These are phyloP conservation scores for Orestias chungarensis DNA, from an alignment of 2,797 vertebrate species.

Conservation along the genomic window DNA sequence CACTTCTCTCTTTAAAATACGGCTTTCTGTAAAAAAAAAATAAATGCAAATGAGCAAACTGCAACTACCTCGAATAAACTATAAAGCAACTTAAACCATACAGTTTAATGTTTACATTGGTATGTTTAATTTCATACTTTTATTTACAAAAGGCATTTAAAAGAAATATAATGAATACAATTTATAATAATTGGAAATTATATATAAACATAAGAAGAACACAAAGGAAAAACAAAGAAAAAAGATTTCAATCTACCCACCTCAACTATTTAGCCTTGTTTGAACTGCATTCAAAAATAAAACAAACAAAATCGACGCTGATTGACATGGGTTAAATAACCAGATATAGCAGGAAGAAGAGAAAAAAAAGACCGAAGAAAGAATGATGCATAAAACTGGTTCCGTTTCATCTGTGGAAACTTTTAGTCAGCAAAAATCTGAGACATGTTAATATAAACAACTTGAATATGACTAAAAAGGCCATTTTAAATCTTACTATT, in stretches of 20 bases:
- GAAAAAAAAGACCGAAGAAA: slow-evolving; percentile 27
- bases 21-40: too few relatives aligned
- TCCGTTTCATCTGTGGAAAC: background rate
- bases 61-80: background rate
- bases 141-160: slow-evolving; percentile 75
- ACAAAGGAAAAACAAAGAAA: slow-evolving; percentile 50
- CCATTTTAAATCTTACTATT: background rate
- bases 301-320: slow-evolving; percentile 36
- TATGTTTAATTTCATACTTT: slow-evolving; percentile 47
- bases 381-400: background rate
- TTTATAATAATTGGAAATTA: slow-evolving; percentile 65
- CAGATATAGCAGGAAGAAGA: background rate
- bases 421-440: slow-evolving; percentile 9
- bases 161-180: slow-evolving; percentile 62
- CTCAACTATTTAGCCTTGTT: slow-evolving; percentile 24
- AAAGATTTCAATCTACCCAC: slow-evolving; percentile 46
- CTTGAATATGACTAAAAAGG: slow-evolving; percentile 8
- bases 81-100: background rate
- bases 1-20: background rate
- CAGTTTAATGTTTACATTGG: slow-evolving; percentile 22
- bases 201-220: slow-evolving; percentile 29
- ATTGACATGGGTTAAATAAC: slow-evolving; percentile 3
- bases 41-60: background rate
- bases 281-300: slow-evolving; percentile 57
- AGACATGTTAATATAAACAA: slow-evolving; percentile 1